Conservation (phyloP, 1,140 invertebrate genomes). For the Plectus sambesii region DNA sequence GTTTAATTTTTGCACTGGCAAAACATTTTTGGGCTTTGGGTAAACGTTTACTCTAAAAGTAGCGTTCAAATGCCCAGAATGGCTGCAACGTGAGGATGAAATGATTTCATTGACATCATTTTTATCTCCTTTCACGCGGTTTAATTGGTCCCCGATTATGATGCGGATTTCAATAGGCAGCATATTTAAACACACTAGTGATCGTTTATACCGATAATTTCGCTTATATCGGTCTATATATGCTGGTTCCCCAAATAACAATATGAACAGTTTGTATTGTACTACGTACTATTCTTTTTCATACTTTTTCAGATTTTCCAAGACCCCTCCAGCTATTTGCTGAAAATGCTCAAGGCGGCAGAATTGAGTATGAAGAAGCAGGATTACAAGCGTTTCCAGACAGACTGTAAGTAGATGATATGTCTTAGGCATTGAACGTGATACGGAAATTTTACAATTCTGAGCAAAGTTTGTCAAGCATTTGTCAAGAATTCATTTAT, state of each 20-base stretch:
- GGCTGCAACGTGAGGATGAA: too few relatives aligned
- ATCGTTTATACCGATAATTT: too few relatives aligned
- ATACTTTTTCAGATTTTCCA: slow-evolving; percentile 59
- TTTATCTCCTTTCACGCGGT: background rate
- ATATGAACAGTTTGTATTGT: background rate
- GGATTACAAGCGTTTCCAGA: slow-evolving; percentile 14
- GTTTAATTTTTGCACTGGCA: too few relatives aligned
- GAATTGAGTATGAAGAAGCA: slow-evolving; percentile 19
- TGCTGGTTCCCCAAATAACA: slow-evolving; percentile 12
- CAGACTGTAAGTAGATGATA: slow-evolving; percentile 30
- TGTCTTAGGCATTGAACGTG: background rate
- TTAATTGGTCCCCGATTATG: slow-evolving; percentile 11
- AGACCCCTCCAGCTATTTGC: slow-evolving; percentile 84
- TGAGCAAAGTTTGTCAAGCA: slow-evolving; percentile 4
- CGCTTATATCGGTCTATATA: too few relatives aligned
- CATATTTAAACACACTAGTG: too few relatives aligned
- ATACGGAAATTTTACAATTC: slow-evolving; percentile 9
- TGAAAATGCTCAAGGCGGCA: slow-evolving; percentile 65
- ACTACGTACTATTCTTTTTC: background rate
- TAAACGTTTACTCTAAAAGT: too few relatives aligned
- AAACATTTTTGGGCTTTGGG: too few relatives aligned
- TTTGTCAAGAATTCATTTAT: too few relatives aligned
- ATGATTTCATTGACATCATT: background rate
- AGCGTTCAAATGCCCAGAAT: too few relatives aligned
- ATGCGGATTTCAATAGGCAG: too few relatives aligned